Percentiles rank a stretch among this genome's conserved stretches.
These are phyloP conservation scores for Araneus ventricosus DNA, from an alignment of 1,140 invertebrate genomes.

Conservation along the genomic window DNA sequence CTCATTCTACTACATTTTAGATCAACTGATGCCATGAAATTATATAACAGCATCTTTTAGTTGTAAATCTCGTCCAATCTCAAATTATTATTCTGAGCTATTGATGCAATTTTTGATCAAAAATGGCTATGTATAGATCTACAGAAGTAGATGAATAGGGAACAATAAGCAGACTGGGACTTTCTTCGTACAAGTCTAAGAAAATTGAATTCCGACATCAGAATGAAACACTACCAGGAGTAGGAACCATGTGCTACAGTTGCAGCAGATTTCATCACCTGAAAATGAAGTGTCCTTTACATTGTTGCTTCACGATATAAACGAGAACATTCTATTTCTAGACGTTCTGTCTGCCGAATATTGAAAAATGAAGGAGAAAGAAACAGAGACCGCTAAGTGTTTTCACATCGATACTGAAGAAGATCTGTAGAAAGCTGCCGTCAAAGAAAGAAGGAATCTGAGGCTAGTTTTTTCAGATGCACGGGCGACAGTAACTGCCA, in stretches of 20 bases:
- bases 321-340: background rate
- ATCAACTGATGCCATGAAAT: too few species aligned
- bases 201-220: too few species aligned
- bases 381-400: background rate
- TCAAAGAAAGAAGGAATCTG: slow-evolving; percentile 21
- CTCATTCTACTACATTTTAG: too few species aligned
- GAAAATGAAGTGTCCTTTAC: background rate
- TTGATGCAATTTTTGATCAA: too few species aligned
- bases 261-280: background rate
- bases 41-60: too few species aligned
- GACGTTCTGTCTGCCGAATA: background rate
- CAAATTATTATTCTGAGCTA: too few species aligned
- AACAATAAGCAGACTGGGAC: too few species aligned
- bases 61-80: too few species aligned
- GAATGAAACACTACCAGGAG: background rate
- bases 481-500: slow-evolving; percentile 71
- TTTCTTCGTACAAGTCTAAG: too few species aligned
- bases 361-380: background rate
- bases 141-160: too few species aligned
- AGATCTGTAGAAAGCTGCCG: background rate
- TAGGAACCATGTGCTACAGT: background rate
- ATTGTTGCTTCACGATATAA: background rate
- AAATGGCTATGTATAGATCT: too few species aligned
- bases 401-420: background rate
- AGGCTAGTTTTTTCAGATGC: slow-evolving; percentile 25